Percentiles rank a stretch among this genome's conserved stretches.
phyloP scores from a whole-genome alignment of 2,797 vertebrate genomes.

The Knipowitschia caucasica region DNA sequence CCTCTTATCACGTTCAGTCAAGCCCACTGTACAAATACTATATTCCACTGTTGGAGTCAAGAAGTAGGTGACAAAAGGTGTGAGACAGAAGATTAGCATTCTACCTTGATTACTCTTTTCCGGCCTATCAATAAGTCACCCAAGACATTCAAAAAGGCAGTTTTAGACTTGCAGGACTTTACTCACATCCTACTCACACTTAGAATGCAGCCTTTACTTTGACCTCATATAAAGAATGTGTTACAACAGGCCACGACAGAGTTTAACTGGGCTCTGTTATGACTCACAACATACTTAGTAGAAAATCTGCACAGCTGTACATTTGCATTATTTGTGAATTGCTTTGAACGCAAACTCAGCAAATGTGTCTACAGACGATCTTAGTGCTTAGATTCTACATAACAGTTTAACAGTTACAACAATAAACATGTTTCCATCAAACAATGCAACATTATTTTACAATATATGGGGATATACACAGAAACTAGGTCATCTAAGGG shows the following conservation, averaged over 20 bases:
- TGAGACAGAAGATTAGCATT: not conserved
- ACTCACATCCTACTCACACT: conserved; percentile 34
- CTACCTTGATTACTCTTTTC: conserved; percentile 26
- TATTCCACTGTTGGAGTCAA: conserved; percentile 23
- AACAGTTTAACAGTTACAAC: not conserved
- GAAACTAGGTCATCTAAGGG: not conserved
- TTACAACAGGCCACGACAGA: conserved; percentile 9
- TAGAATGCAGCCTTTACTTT: conserved; percentile 11
- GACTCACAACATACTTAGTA: conserved; percentile 5
- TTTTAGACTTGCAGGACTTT: conserved; percentile 22
- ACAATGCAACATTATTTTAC: not conserved
- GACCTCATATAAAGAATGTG: conserved; percentile 11
- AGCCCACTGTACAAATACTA: conserved; percentile 5
- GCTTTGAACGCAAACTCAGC: not conserved
- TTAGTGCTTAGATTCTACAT: not conserved
- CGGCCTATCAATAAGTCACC: conserved; percentile 61
- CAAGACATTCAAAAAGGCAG: conserved; percentile 41
- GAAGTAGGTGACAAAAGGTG: conserved; percentile 7
- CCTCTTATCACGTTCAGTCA: conserved; percentile 16
- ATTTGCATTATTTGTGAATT: not conserved
- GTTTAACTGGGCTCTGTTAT: not conserved
- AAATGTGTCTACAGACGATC: not conserved
- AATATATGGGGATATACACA: not conserved
- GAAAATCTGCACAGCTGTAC: not conserved
- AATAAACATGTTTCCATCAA: not conserved